A percentile compares a stretch with the other conserved stretches of the same genome.
phyloP scores from a whole-genome alignment of 2,797 vertebrate species.

The Eidolon dupreanum region DNA sequence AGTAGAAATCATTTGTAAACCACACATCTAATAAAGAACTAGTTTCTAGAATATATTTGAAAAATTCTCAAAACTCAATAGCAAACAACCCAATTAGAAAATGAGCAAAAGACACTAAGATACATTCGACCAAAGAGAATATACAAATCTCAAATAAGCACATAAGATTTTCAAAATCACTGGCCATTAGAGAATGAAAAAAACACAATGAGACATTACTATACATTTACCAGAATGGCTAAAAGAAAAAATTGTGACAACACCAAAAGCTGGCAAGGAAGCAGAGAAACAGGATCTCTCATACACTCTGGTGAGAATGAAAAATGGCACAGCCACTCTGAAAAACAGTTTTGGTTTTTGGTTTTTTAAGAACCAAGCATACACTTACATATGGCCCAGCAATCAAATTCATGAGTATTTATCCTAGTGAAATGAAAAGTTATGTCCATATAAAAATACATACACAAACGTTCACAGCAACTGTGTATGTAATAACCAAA shows the following conservation, averaged over 20 bases:
- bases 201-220: neutral
- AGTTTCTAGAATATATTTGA: neutral
- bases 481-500: neutral
- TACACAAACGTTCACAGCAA: neutral
- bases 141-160: neutral
- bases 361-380: neutral
- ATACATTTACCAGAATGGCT: neutral
- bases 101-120: neutral
- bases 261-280: neutral
- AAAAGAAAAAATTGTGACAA: neutral
- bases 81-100: neutral
- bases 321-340: neutral
- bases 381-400: neutral
- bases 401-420: neutral
- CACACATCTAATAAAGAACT: neutral
- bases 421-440: neutral
- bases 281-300: neutral
- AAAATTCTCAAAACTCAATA: conserved; percentile 18
- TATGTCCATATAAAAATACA: neutral
- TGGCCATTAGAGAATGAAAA: neutral
- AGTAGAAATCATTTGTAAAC: neutral
- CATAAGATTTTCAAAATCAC: neutral
- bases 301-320: neutral
- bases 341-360: neutral
- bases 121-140: neutral